Evolutionary conservation across 1,140 invertebrate species (phyloP).

Genomic region (Argopecten irradians): DNA sequence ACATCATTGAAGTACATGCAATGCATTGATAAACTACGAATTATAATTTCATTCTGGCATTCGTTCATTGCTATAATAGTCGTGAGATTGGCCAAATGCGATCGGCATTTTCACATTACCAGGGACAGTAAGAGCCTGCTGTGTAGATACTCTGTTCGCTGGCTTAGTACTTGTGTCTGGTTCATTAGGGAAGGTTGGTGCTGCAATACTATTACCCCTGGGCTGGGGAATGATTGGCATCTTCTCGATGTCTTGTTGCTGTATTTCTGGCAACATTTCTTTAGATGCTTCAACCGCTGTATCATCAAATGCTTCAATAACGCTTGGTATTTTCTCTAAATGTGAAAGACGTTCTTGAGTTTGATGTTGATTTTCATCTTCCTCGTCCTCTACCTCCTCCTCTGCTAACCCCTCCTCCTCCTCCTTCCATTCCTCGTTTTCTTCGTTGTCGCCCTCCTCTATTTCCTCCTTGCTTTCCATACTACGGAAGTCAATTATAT

Average conservation of each 20-base stretch:
- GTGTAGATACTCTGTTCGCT: neutral
- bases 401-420: too few species aligned
- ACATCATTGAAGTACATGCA: too few species aligned
- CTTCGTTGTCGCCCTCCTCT: neutral
- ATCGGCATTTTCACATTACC: neutral
- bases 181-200: neutral
- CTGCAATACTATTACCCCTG: neutral
- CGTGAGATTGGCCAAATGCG: neutral
- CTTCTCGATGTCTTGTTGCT: neutral
- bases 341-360: neutral
- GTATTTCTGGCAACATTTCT: neutral
- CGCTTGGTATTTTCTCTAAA: neutral
- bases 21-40: too few species aligned
- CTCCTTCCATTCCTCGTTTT: too few species aligned
- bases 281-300: neutral
- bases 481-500: neutral
- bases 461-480: neutral
- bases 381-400: neutral
- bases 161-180: neutral
- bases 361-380: neutral
- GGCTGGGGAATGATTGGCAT: neutral
- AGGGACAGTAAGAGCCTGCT: neutral
- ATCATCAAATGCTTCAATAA: neutral
- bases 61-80: neutral
- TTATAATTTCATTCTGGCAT: neutral